These are phyloP conservation scores for Caiman crocodilus DNA, from an alignment of 2,797 vertebrate genomes.

Conservation along the genomic window DNA sequence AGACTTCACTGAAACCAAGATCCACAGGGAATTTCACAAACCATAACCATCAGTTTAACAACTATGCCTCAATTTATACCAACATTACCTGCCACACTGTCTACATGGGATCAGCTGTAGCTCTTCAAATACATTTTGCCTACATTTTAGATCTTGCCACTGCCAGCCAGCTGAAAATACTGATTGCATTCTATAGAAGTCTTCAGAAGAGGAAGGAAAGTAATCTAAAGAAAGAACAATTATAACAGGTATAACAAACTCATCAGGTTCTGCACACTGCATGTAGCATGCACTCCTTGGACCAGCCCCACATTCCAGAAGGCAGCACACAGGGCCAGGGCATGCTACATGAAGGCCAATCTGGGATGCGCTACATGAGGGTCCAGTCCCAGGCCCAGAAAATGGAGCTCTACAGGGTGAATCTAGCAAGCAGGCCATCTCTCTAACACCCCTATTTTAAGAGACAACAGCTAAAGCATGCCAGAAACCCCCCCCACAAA, in stretches of 20 bases:
- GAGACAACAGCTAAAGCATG: neutral
- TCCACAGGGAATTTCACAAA: neutral
- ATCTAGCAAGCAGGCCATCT: too few species aligned
- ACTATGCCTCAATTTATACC: neutral
- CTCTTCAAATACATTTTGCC: neutral
- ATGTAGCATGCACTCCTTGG: too few species aligned
- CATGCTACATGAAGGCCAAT: too few species aligned
- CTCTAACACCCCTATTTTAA: neutral
- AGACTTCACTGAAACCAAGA: neutral
- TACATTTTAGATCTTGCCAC: neutral
- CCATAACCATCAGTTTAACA: neutral
- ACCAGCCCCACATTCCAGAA: too few species aligned
- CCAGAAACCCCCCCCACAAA: too few species aligned
- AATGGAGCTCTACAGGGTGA: too few species aligned
- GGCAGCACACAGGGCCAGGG: too few species aligned
- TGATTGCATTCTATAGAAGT: neutral
- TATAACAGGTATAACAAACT: too few species aligned
- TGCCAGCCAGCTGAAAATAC: neutral
- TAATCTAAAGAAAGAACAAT: neutral
- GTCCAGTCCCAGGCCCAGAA: too few species aligned
- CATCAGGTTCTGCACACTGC: too few species aligned
- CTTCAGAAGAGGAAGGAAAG: neutral
- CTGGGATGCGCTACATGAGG: too few species aligned
- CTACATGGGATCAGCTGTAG: neutral
- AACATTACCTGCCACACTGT: neutral